Conservation (phyloP, 2,888 invertebrate species). For the Cheilosia variabilis region DNA sequence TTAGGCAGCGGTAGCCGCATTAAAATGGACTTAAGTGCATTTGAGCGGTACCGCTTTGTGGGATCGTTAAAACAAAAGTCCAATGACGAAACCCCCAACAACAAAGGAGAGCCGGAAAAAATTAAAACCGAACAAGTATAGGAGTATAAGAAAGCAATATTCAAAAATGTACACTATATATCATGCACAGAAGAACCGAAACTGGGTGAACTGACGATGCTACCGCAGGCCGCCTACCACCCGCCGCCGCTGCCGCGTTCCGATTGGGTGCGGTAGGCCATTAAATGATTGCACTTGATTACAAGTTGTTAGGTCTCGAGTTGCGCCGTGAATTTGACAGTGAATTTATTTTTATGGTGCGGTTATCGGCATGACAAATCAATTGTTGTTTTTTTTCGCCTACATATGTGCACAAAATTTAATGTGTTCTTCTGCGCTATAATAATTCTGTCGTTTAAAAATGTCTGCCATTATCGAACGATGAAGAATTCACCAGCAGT, state of each 20-base stretch:
- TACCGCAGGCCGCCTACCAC: too few relatives aligned
- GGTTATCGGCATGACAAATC: slow-evolving; percentile 37
- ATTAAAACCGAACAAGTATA: not conserved
- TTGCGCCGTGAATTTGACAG: slow-evolving; percentile 13
- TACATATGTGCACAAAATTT: slow-evolving; percentile 13
- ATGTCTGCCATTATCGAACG: not conserved
- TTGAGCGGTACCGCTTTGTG: slow-evolving; percentile 41
- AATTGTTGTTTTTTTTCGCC: slow-evolving; percentile 16
- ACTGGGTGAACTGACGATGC: slow-evolving; percentile 19
- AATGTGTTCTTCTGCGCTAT: slow-evolving; percentile 6
- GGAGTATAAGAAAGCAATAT: not conserved
- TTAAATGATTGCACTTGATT: slow-evolving; percentile 48
- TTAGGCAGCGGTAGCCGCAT: slow-evolving; percentile 36
- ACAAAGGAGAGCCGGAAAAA: slow-evolving; percentile 17
- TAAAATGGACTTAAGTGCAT: slow-evolving; percentile 53
- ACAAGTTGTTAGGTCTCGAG: slow-evolving; percentile 16
- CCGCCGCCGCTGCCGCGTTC: not conserved
- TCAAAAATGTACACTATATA: slow-evolving; percentile 15
- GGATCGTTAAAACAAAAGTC: slow-evolving; percentile 43
- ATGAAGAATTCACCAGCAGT: slow-evolving; percentile 3
- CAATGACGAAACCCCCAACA: slow-evolving; percentile 1
- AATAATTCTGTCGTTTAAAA: slow-evolving; percentile 25
- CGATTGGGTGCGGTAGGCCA: slow-evolving; percentile 44
- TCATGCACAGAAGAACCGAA: slow-evolving; percentile 18
- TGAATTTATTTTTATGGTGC: slow-evolving; percentile 30